Evolutionary conservation across 2,888 invertebrate species (phyloP).

Genomic region (Oeneis ivallda): DNA sequence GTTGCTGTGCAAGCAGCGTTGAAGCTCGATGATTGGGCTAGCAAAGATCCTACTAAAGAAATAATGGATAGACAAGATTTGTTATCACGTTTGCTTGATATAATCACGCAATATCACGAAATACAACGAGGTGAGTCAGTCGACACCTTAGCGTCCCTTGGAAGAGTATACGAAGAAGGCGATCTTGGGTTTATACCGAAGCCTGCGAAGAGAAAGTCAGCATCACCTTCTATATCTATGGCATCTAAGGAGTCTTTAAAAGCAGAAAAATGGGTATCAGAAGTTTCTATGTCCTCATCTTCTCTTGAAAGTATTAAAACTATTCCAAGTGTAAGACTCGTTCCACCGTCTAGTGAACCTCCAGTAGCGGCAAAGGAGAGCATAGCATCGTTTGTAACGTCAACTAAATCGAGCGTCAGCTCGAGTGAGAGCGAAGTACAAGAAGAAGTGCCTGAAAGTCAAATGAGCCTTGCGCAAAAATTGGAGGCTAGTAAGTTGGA

Average conservation of each 20-base stretch:
- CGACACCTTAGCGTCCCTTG: slow-evolving; percentile 74
- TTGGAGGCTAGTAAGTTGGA: slow-evolving; percentile 63
- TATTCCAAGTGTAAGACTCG: slow-evolving; percentile 61
- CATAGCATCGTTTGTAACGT: slow-evolving; percentile 63
- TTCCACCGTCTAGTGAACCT: slow-evolving; percentile 51
- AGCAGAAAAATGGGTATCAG: slow-evolving; percentile 42
- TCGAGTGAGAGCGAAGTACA: slow-evolving; percentile 43
- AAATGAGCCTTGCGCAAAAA: slow-evolving; percentile 54
- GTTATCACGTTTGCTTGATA: slow-evolving; percentile 80
- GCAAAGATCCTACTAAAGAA: slow-evolving; percentile 59
- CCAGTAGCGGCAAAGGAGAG: slow-evolving; percentile 57
- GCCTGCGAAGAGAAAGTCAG: slow-evolving; percentile 51
- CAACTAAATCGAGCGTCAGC: slow-evolving; percentile 54
- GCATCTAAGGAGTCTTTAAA: slow-evolving; percentile 46
- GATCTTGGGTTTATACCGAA: slow-evolving; percentile 86
- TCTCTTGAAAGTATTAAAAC: slow-evolving; percentile 62
- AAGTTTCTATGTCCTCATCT: slow-evolving; percentile 46
- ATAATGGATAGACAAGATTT: slow-evolving; percentile 73
- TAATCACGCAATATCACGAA: slow-evolving; percentile 72
- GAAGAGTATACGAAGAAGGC: slow-evolving; percentile 82
- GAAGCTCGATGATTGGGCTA: slow-evolving; percentile 72
- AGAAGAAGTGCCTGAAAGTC: slow-evolving; percentile 48
- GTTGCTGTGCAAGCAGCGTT: slow-evolving; percentile 82
- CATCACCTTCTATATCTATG: slow-evolving; percentile 41
- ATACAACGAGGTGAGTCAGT: slow-evolving; percentile 64